Conservation (phyloP, 2,797 vertebrate genomes). For the Okamejei kenojei region DNA sequence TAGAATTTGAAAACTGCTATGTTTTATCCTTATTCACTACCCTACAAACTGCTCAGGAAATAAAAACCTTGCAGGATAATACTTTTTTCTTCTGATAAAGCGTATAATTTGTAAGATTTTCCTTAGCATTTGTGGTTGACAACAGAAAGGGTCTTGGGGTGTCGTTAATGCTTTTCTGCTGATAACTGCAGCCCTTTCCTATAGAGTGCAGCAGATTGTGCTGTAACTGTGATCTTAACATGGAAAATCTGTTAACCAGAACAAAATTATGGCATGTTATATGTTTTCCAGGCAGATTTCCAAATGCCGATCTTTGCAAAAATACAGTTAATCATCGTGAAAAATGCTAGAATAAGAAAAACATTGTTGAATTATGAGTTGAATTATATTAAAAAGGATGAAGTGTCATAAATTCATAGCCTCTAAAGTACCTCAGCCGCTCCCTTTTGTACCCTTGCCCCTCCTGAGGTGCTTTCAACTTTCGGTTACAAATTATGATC, state of each 20-base stretch:
- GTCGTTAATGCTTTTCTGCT: slow-evolving; percentile 19
- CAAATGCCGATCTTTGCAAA: slow-evolving; percentile 27
- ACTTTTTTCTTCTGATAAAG: slow-evolving; percentile 3
- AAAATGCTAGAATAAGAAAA: slow-evolving; percentile 30
- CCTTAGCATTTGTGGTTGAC: slow-evolving; percentile 14
- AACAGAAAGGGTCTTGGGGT: background rate
- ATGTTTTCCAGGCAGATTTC: slow-evolving; percentile 35
- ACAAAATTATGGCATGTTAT: slow-evolving; percentile 29
- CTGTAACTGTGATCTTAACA: slow-evolving; percentile 19
- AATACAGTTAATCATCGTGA: slow-evolving; percentile 33
- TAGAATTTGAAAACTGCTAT: background rate
- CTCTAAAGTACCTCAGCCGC: slow-evolving; percentile 7
- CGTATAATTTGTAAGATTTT: slow-evolving; percentile 14
- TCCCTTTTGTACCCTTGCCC: background rate
- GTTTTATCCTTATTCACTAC: background rate
- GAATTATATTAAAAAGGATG: slow-evolving; percentile 9
- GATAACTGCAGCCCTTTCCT: slow-evolving; percentile 1
- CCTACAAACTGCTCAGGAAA: background rate
- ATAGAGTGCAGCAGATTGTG: slow-evolving; percentile 7
- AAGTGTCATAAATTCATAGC: slow-evolving; percentile 38
- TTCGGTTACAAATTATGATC: slow-evolving; percentile 23
- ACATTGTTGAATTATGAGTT: too few species aligned
- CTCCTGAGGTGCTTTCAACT: slow-evolving; percentile 28
- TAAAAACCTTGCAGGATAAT: background rate
- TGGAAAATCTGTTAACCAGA: slow-evolving; percentile 36